Base-by-base conservation (phyloP, 2,888 invertebrate species). In the Pomacea canaliculata region DNA sequence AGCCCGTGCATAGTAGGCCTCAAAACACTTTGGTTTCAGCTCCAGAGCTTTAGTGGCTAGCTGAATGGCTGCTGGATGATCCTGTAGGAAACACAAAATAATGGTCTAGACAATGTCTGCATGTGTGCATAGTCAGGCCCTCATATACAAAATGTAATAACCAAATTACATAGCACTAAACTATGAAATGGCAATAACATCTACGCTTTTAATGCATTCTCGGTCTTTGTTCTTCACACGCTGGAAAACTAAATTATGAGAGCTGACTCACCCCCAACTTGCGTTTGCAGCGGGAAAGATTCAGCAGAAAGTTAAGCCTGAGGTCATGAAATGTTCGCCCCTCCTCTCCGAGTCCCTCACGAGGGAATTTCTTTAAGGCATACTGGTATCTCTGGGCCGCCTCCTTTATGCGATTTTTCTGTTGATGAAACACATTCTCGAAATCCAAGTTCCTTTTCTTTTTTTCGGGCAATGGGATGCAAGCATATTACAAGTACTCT, bases 351-450 rank as follows among this genome's bases (percentile, higher is more conserved):
- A 83, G 82, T 27, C 86, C 87, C 87, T 93, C 91, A 85, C 92
- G 87, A 0, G 94, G 94, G 85, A 98, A 95, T 91, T 98, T 98
- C 90, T 96, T 95, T 83, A 98, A 91, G 0, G 98, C 98, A 89
- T 98, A 98, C 82, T 96, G 95, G 92, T 97, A 98, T 70, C 98
- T 94, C 91, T 97, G 96, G 16, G 97, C 96, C 0, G 98, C 98
- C 90, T 98, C 98, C 81, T 95, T 95, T 37, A 97, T 94, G 13
- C 97, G 93, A 89, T 95, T 95, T 92, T 96, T 97, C 80, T 91
- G 83, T 4, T 83, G 83, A 77, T 27, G 72, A 67, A 56, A 76
- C 75, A 67, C 70, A 19, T 49, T 48, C 51, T n/a, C 46, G n/a
- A 7, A 12, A 2, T 48, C 16, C 51, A 56, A 56, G 51, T 56